Conservation (phyloP, 2,113 vertebrate genomes). For the Maccullochella peelii region DNA sequence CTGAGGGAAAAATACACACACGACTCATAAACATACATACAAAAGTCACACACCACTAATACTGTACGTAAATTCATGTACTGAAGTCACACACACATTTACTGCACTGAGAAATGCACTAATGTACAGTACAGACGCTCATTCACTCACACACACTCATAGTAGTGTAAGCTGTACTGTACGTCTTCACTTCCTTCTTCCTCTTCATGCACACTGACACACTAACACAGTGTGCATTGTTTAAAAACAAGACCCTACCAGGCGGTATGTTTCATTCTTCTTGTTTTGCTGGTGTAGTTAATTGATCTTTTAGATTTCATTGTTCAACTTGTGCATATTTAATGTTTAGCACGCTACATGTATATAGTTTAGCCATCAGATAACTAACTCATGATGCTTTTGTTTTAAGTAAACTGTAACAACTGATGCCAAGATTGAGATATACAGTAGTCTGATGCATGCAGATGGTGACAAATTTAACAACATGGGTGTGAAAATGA, state of each 20-base stretch:
- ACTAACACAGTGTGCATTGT: constrained; percentile 8
- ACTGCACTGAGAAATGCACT: neutral
- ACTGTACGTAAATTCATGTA: neutral
- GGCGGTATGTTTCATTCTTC: neutral
- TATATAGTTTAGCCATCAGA: neutral
- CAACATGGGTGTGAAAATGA: neutral
- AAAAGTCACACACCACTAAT: neutral
- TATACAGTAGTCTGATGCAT: neutral
- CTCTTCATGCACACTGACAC: constrained; percentile 13
- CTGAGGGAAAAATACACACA: constrained; percentile 26
- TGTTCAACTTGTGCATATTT: neutral
- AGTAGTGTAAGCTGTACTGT: neutral
- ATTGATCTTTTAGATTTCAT: neutral
- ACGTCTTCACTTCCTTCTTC: constrained; percentile 27
- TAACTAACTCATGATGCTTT: neutral
- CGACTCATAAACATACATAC: neutral
- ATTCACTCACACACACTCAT: neutral
- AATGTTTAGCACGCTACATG: too few relatives aligned
- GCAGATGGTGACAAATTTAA: neutral
- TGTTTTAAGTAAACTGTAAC: neutral
- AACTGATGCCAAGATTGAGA: neutral
- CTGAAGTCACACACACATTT: neutral
- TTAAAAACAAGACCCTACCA: neutral
- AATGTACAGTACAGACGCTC: neutral
- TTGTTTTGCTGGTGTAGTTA: neutral